Conservation (phyloP, 2,888 invertebrate genomes). For the Blastobasis adustella region DNA sequence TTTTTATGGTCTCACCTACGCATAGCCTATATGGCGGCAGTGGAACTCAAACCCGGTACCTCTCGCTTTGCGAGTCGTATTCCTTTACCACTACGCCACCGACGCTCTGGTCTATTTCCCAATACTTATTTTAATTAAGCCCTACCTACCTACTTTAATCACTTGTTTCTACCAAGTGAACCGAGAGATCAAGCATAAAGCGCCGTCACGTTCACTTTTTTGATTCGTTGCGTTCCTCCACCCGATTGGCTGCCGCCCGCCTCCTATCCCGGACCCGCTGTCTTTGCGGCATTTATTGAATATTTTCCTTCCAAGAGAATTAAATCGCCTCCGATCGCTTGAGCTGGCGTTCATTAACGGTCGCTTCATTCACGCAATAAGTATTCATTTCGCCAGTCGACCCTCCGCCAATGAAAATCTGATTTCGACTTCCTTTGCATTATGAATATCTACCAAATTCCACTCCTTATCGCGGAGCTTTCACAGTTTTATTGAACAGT, state of each 20-base stretch:
- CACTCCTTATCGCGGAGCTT: slow-evolving; percentile 33
- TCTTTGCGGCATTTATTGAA: slow-evolving; percentile 58
- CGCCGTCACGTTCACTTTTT: slow-evolving; percentile 20
- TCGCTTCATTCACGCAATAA: slow-evolving; percentile 69
- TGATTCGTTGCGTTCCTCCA: slow-evolving; percentile 39
- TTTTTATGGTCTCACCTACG: too few species aligned
- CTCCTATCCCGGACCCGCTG: slow-evolving; percentile 35
- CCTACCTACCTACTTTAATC: too few species aligned
- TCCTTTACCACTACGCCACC: too few species aligned
- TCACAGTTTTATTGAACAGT: slow-evolving; percentile 37
- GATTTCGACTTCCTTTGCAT: slow-evolving; percentile 66
- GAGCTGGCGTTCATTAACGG: slow-evolving; percentile 58
- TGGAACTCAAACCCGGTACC: too few species aligned
- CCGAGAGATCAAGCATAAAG: not conserved
- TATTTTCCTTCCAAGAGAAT: slow-evolving; percentile 59
- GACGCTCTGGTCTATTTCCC: too few species aligned
- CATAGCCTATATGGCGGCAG: too few species aligned
- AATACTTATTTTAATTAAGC: too few species aligned
- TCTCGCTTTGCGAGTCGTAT: too few species aligned
- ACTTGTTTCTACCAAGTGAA: too few species aligned
- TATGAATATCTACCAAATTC: slow-evolving; percentile 63
- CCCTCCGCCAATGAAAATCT: slow-evolving; percentile 54
- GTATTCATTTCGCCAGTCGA: slow-evolving; percentile 59
- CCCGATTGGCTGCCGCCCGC: slow-evolving; percentile 38
- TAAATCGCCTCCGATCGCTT: slow-evolving; percentile 55